phyloP scores from a whole-genome alignment of 2,888 invertebrate species.

The Nomada lathburiana region DNA sequence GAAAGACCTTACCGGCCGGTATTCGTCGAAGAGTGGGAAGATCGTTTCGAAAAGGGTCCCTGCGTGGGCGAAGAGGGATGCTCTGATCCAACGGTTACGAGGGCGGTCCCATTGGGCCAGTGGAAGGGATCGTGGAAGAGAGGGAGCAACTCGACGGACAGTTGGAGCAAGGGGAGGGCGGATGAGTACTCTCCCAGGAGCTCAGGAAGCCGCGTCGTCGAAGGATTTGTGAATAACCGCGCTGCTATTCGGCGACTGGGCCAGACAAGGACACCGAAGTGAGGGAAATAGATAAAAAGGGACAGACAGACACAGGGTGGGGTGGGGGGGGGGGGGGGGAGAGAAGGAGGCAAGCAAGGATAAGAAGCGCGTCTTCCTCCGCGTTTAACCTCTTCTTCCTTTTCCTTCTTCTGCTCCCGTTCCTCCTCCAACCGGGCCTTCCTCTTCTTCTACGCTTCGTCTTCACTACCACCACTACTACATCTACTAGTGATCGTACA shows the following conservation, averaged over 20 bases:
- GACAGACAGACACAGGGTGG: not conserved
- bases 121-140: constrained; percentile 70
- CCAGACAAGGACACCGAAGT: constrained; percentile 73
- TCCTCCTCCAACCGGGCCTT: constrained; percentile 59
- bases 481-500: constrained; percentile 24
- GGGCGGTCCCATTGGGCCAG: constrained; percentile 72
- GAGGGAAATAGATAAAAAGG: not conserved
- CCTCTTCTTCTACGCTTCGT: constrained; percentile 43
- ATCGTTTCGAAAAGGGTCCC: constrained; percentile 53
- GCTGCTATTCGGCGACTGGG: constrained; percentile 81
- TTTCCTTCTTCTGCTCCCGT: constrained; percentile 65
- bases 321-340: not conserved
- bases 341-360: constrained; percentile 60
- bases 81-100: constrained; percentile 73
- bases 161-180: constrained; percentile 59
- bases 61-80: constrained; percentile 78
- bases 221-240: constrained; percentile 82
- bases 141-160: constrained; percentile 60
- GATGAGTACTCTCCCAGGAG: constrained; percentile 70
- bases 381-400: constrained; percentile 62
- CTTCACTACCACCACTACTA: constrained; percentile 52
- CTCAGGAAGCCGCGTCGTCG: constrained; percentile 81
- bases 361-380: constrained; percentile 79
- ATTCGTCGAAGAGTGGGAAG: constrained; percentile 51
- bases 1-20: constrained; percentile 25